phyloP scores from a whole-genome alignment of 2,113 vertebrate genomes.

The Sinocyclocheilus anshuiensis region DNA sequence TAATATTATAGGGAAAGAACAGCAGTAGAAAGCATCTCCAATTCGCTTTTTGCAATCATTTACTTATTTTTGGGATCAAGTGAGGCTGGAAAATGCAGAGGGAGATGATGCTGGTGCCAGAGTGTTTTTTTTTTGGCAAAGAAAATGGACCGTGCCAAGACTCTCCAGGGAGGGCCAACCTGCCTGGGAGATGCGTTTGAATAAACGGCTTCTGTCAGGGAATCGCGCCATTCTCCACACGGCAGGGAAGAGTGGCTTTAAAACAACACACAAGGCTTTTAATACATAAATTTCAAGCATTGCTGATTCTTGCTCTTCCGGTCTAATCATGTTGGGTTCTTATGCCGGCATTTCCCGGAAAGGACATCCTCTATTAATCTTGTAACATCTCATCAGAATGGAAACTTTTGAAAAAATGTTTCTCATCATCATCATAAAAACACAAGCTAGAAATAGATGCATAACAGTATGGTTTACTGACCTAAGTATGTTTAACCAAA shows the following conservation, averaged over 20 bases:
- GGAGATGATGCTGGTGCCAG: constrained; percentile 28
- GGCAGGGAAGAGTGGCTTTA: constrained; percentile 76
- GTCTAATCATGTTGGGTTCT: constrained; percentile 76
- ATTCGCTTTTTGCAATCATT: constrained; percentile 28
- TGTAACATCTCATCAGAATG: constrained; percentile 4
- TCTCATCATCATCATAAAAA: background rate
- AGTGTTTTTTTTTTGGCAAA: constrained; percentile 44
- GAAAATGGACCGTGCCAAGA: constrained; percentile 70
- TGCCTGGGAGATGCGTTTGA: constrained; percentile 72
- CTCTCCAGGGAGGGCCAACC: constrained; percentile 75
- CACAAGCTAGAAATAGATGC: background rate
- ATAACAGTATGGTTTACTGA: background rate
- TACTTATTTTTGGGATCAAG: constrained; percentile 17
- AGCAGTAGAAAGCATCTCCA: constrained; percentile 24
- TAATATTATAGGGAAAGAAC: background rate
- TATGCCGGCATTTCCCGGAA: constrained; percentile 47
- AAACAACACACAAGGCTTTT: constrained; percentile 77
- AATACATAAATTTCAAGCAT: constrained; percentile 84
- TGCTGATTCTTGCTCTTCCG: constrained; percentile 78
- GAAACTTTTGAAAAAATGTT: background rate
- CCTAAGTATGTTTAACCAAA: background rate
- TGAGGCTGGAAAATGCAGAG: constrained; percentile 38
- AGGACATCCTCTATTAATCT: constrained; percentile 18
- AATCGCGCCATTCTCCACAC: constrained; percentile 82
- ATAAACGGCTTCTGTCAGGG: constrained; percentile 71